Evolutionary conservation across 2,888 invertebrate species (phyloP).

Genomic region (Thera britannica): DNA sequence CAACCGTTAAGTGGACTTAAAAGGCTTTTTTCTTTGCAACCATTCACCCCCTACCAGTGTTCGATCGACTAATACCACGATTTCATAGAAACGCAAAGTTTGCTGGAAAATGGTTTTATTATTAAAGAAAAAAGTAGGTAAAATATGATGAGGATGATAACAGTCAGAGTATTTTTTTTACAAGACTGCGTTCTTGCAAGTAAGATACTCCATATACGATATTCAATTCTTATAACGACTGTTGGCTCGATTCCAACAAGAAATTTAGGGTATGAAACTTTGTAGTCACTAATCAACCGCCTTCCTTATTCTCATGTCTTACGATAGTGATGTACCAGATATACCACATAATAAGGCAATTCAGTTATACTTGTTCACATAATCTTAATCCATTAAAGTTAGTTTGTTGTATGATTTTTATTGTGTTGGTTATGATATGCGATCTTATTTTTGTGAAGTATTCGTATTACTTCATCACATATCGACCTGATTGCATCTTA

Average conservation of each 20-base stretch:
- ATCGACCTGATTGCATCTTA: too few relatives aligned
- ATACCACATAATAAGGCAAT: not conserved
- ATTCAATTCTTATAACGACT: constrained; percentile 58
- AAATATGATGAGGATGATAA: constrained; percentile 31
- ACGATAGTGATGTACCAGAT: constrained; percentile 16
- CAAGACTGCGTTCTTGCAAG: constrained; percentile 50
- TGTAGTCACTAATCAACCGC: constrained; percentile 64
- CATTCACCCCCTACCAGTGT: not conserved
- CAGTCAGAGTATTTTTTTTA: constrained; percentile 38
- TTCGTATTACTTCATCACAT: too few relatives aligned
- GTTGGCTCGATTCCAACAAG: constrained; percentile 58
- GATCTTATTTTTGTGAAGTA: too few relatives aligned
- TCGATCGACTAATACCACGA: too few relatives aligned
- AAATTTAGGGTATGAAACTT: constrained; percentile 56
- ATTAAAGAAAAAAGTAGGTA: not conserved
- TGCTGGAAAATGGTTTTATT: not conserved
- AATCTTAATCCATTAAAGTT: too few relatives aligned
- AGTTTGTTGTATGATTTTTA: too few relatives aligned
- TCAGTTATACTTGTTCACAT: too few relatives aligned
- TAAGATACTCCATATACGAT: constrained; percentile 50
- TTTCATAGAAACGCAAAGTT: not conserved
- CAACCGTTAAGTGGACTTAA: not conserved
- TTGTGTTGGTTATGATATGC: too few relatives aligned
- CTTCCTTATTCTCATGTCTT: constrained; percentile 40
- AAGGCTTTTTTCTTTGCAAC: not conserved